Evolutionary conservation across 2,888 invertebrate genomes (phyloP).

Genomic region (Thymelicus acteon): DNA sequence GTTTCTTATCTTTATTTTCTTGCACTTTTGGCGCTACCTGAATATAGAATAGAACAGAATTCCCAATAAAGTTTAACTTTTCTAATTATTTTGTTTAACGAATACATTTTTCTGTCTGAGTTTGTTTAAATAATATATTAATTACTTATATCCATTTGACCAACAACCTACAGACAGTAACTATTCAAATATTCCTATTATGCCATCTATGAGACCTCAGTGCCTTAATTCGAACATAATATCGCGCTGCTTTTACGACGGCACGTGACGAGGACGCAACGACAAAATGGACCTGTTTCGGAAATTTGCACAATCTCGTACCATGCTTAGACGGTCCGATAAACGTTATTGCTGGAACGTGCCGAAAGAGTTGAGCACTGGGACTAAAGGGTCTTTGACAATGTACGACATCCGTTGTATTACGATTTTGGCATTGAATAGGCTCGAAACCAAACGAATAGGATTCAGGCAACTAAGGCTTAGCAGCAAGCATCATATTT

Average conservation of each 20-base stretch:
- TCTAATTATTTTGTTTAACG: too few species aligned
- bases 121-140: too few species aligned
- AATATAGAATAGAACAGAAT: too few species aligned
- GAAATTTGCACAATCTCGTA: slow-evolving; percentile 50
- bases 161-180: too few species aligned
- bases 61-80: too few species aligned
- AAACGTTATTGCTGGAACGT: slow-evolving; percentile 49
- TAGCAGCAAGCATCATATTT: too few species aligned
- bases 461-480: too few species aligned
- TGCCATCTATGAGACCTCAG: background rate
- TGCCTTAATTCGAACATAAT: slow-evolving; percentile 26
- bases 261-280: slow-evolving; percentile 46
- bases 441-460: background rate
- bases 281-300: slow-evolving; percentile 44
- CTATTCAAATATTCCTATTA: background rate
- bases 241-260: slow-evolving; percentile 42
- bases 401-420: background rate
- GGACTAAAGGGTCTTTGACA: slow-evolving; percentile 6
- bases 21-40: too few species aligned
- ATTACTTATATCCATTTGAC: too few species aligned
- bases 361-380: slow-evolving; percentile 44
- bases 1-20: background rate
- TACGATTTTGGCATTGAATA: background rate
- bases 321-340: slow-evolving; percentile 44
- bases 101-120: too few species aligned